These are phyloP conservation scores for Epistrophe grossulariae DNA, from an alignment of 2,888 invertebrate genomes.

Conservation along the genomic window DNA sequence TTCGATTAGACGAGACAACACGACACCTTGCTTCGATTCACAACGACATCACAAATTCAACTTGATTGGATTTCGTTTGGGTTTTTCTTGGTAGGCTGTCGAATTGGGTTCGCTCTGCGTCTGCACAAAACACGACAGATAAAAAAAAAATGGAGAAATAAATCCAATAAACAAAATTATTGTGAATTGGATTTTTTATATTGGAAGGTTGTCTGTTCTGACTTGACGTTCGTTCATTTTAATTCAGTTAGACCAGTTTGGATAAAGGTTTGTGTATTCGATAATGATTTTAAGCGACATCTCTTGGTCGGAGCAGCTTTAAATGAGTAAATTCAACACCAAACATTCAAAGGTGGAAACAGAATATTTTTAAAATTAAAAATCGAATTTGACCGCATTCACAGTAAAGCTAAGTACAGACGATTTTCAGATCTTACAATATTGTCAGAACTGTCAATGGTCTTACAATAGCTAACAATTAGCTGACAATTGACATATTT, in stretches of 20 bases:
- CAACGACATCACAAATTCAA: constrained; percentile 65
- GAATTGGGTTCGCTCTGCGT: constrained; percentile 17
- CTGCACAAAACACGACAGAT: constrained; percentile 56
- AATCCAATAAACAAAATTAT: constrained; percentile 73
- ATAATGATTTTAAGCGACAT: neutral
- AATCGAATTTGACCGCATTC: too few relatives aligned
- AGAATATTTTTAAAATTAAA: neutral
- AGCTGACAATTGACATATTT: too few relatives aligned
- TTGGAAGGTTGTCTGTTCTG: constrained; percentile 41
- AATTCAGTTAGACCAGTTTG: neutral
- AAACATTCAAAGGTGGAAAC: neutral
- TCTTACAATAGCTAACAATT: too few relatives aligned
- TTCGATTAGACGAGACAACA: constrained; percentile 1
- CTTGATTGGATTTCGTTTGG: constrained; percentile 59
- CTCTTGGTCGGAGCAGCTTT: neutral
- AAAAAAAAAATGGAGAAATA: constrained; percentile 36
- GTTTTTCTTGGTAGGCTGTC: constrained; percentile 59
- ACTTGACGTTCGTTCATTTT: constrained; percentile 41
- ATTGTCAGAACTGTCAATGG: too few relatives aligned
- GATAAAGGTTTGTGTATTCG: neutral
- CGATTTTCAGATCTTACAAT: too few relatives aligned
- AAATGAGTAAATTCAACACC: neutral
- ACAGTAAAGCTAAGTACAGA: too few relatives aligned
- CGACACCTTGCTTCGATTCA: constrained; percentile 72
- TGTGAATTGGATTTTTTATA: constrained; percentile 55